phyloP scores from a whole-genome alignment of 2,888 invertebrate genomes.

The Notodonta dromedarius region DNA sequence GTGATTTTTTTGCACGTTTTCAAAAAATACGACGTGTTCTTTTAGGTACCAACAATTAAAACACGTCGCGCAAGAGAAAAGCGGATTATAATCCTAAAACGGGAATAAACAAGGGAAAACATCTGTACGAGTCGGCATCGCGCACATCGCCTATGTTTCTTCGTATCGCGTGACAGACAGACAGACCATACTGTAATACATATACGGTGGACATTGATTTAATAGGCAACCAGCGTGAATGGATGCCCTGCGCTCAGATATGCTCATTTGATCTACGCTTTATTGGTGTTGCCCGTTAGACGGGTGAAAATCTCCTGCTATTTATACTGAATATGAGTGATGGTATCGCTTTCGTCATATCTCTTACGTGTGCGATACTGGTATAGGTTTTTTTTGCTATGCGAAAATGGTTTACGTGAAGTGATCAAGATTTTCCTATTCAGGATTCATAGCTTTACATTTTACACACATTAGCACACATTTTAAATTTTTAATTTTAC shows the following conservation, averaged over 20 bases:
- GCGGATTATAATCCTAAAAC: no score
- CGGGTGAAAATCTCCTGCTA: constrained; percentile 26
- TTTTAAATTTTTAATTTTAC: no score
- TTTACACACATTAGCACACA: no score
- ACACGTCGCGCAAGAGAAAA: no score
- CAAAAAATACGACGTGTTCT: no score
- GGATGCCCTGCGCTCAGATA: constrained; percentile 49
- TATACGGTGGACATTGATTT: constrained; percentile 76
- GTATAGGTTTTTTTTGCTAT: constrained; percentile 3
- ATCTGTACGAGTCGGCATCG: constrained; percentile 31
- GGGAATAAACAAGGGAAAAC: constrained; percentile 16
- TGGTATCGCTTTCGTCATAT: constrained; percentile 29
- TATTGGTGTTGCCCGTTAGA: constrained; percentile 36
- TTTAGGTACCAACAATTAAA: no score
- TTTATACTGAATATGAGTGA: constrained; percentile 15
- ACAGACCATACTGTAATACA: constrained; percentile 52
- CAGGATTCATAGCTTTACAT: no score
- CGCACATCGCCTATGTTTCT: constrained; percentile 45
- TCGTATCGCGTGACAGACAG: constrained; percentile 58
- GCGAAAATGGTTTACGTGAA: no score
- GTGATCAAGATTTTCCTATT: no score
- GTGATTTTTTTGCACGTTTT: neutral
- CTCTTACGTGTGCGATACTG: constrained; percentile 12
- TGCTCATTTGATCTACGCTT: constrained; percentile 56
- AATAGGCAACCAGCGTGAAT: constrained; percentile 61